Evolutionary conservation across 2,113 vertebrate species (phyloP), one percentile per base, ranked within the genome.

Genomic region (Bucco capensis): DNA sequence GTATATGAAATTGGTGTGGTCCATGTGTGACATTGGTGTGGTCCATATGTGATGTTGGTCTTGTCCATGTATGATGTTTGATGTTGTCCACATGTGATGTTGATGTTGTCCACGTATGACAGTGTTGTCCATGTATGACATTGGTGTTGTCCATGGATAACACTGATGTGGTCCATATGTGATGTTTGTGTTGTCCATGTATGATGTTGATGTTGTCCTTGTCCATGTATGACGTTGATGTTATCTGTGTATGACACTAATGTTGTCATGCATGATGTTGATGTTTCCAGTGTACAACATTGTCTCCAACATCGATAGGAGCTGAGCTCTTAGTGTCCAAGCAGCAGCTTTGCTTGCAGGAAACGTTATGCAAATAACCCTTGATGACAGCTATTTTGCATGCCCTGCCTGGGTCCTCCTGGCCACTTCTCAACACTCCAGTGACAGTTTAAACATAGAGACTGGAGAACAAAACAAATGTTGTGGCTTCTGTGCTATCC

Each of bases 291-390:
- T 18, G 37, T 30, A 12, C 8, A 18, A 13, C 21, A 2, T 2
- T 35, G 54, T 8, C 38, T 49, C 14, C 2, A 16, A 1, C 3
- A 0, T 5, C 0, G 13, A 3, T 7, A 64, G 65, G 51, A 72
- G n/a, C 47, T 5, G 62, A 76, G 64, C 40, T 56, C 16, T 58
- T 16, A 0, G 0, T 2, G 14, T 2, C 5, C 3, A 16, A 54
- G 69, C 83, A 88, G 64, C 83, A 19, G 66, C 76, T 62, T 12
- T 1, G 0, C 35, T n/a, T 38, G 15, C 38, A 12, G 79, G 83
- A 31, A 58, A 9, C 0, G 2, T 37, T 5, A 10, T 58, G 19
- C 79, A 19, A 50, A n/a, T n/a, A n/a, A 82, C 30, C 0, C 0
- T 62, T 71, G 49, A 3, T 37, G 30, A 1, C 56, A 10, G n/a